Evolutionary conservation across 2,888 invertebrate species (phyloP).

Genomic region (Agrotis exclamationis): DNA sequence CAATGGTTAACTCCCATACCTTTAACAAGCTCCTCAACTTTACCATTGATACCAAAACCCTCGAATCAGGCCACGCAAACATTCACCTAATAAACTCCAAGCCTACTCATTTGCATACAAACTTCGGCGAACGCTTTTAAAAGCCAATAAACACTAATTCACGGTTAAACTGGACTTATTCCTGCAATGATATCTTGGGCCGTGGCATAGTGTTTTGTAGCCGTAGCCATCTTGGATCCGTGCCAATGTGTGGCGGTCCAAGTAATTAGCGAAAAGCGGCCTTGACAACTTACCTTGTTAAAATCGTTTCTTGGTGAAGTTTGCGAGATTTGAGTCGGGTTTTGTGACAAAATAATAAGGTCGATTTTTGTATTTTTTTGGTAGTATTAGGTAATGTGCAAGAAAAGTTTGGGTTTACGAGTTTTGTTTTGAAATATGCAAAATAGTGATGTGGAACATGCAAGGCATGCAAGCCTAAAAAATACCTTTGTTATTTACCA

Average conservation of each 20-base stretch:
- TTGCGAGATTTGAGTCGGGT: constrained; percentile 30
- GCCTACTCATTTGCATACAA: constrained; percentile 57
- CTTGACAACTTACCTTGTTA: constrained; percentile 62
- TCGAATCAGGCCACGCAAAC: constrained; percentile 35
- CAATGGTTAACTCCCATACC: background rate
- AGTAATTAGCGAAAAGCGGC: constrained; percentile 66
- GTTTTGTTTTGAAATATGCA: background rate
- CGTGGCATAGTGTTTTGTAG: constrained; percentile 76
- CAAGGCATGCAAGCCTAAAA: constrained; percentile 5
- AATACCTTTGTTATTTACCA: background rate
- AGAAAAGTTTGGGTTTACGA: background rate
- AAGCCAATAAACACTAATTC: constrained; percentile 76
- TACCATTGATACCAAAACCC: background rate
- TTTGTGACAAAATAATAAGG: constrained; percentile 43
- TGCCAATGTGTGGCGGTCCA: constrained; percentile 71
- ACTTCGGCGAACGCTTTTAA: constrained; percentile 66
- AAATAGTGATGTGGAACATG: constrained; percentile 10
- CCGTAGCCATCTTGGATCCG: constrained; percentile 72
- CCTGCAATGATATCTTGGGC: constrained; percentile 77
- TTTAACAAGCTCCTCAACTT: background rate
- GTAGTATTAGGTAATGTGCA: background rate
- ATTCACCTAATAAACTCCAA: constrained; percentile 43
- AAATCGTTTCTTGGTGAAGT: constrained; percentile 49
- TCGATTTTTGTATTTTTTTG: constrained; percentile 2
- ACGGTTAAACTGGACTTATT: constrained; percentile 75